Evolutionary conservation across 2,888 invertebrate species (phyloP).

Genomic region (Sinotaia quadrata): DNA sequence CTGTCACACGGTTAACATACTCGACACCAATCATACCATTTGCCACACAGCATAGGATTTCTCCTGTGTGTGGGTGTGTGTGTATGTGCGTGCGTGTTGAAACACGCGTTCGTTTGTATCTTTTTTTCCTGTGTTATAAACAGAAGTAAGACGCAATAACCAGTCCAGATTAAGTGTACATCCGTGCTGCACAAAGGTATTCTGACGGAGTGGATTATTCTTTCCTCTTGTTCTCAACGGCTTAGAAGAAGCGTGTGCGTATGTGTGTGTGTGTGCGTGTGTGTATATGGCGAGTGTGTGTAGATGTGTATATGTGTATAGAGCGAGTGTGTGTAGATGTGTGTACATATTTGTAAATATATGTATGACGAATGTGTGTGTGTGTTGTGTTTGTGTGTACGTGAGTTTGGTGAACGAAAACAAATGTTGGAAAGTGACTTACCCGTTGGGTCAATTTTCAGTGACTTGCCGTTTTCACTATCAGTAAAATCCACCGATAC

Average conservation of each 20-base stretch:
- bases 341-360: too few species aligned
- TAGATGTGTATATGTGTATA: background rate
- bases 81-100: constrained; percentile 5
- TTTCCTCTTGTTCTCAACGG: too few species aligned
- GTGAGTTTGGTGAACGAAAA: too few species aligned
- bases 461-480: background rate
- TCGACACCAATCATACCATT: background rate
- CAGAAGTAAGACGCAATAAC: too few species aligned
- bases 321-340: background rate
- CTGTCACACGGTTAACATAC: background rate
- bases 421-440: too few species aligned
- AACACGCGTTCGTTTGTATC: too few species aligned
- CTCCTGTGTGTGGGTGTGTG: background rate
- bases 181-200: too few species aligned
- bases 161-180: too few species aligned
- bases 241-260: background rate
- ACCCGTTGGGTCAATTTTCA: constrained; percentile 18
- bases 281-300: background rate
- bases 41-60: background rate
- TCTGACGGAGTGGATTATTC: too few species aligned
- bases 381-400: background rate
- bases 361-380: constrained; percentile 5
- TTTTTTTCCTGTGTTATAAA: too few species aligned
- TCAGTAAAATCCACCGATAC: background rate
- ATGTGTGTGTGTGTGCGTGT: background rate